Conservation (phyloP, 1,140 invertebrate species). For the Thaumetopoea pityocampa region DNA sequence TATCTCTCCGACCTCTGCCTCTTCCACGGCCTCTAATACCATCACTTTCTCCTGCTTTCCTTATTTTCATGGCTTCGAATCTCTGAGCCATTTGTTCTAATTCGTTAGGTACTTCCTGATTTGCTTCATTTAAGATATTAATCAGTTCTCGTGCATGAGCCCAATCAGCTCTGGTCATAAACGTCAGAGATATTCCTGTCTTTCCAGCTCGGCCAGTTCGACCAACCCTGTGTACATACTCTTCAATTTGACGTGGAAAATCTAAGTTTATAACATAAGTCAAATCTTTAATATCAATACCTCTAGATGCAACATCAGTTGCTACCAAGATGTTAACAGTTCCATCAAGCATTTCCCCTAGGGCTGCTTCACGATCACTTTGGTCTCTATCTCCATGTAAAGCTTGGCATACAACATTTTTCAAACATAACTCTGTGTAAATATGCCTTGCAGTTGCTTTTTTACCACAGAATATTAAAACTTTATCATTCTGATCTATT, state of each 20-base stretch:
- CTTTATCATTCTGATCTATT: conserved; percentile 85
- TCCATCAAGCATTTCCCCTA: conserved; percentile 88
- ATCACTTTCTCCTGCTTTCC: conserved; percentile 68
- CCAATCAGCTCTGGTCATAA: conserved; percentile 89
- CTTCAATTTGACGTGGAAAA: conserved; percentile 93
- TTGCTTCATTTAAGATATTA: conserved; percentile 86
- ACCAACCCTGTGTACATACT: conserved; percentile 93
- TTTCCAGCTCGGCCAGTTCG: conserved; percentile 92
- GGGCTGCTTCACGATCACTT: conserved; percentile 88
- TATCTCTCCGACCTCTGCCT: conserved; percentile 32
- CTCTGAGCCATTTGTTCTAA: conserved; percentile 83
- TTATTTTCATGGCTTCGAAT: conserved; percentile 80
- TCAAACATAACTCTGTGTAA: conserved; percentile 85
- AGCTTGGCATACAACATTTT: conserved; percentile 82
- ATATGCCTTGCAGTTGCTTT: conserved; percentile 88
- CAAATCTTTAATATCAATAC: conserved; percentile 94
- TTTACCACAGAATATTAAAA: conserved; percentile 92
- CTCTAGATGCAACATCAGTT: conserved; percentile 95
- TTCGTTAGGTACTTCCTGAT: conserved; percentile 85
- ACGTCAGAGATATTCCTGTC: conserved; percentile 87
- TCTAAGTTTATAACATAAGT: conserved; percentile 92
- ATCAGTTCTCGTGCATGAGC: conserved; percentile 87
- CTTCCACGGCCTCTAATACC: conserved; percentile 51
- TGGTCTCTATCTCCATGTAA: conserved; percentile 95
- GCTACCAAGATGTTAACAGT: conserved; percentile 89